phyloP scores from a whole-genome alignment of 2,113 vertebrate genomes.

The Pristiophorus japonicus region DNA sequence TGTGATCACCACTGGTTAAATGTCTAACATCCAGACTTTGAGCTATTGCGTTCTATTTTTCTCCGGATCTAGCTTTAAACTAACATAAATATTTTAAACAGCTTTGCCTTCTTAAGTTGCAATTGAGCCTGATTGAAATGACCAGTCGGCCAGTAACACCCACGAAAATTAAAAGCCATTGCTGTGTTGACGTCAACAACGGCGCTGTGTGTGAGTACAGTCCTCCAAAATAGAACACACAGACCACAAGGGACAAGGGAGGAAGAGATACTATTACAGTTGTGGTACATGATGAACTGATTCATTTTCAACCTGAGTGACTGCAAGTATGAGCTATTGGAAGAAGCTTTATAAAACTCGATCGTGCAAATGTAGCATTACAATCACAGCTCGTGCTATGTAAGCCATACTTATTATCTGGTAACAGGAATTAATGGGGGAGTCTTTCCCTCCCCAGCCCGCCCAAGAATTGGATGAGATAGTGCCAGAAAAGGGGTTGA shows the following conservation, averaged over 20 bases:
- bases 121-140: background rate
- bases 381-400: background rate
- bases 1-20: background rate
- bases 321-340: background rate
- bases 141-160: conserved; percentile 13
- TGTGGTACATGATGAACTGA: background rate
- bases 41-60: no score
- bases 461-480: no score
- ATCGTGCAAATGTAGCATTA: background rate
- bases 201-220: background rate
- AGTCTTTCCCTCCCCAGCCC: no score
- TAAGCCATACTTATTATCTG: background rate
- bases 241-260: conserved; percentile 4
- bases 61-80: background rate
- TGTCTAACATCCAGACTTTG: background rate
- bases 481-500: no score
- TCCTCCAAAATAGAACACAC: background rate
- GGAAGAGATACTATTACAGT: conserved; percentile 23
- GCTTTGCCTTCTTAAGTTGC: background rate
- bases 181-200: background rate
- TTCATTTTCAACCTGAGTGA: background rate
- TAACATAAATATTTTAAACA: background rate
- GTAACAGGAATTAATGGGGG: background rate
- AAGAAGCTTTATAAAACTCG: background rate
- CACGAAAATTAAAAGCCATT: background rate